These are phyloP conservation scores for Sapayoa aenigma DNA, from an alignment of 2,113 vertebrate species.

Conservation along the genomic window DNA sequence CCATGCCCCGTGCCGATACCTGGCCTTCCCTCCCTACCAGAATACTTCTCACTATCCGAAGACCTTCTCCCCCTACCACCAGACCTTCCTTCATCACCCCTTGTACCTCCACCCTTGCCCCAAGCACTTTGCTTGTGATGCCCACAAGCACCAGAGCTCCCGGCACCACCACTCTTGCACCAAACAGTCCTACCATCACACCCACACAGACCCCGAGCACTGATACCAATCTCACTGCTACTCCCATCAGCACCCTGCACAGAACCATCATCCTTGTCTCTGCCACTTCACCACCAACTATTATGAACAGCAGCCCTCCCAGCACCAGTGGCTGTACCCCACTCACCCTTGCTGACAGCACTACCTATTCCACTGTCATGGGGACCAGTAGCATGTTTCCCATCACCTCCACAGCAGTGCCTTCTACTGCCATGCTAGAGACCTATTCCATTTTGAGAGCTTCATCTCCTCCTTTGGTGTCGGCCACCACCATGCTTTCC, in stretches of 20 bases:
- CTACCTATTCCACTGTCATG: neutral
- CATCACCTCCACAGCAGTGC: neutral
- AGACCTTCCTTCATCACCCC: neutral
- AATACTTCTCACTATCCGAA: neutral
- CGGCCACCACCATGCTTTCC: neutral
- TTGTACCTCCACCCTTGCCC: neutral
- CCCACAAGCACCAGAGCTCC: neutral
- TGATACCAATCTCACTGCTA: accelerated
- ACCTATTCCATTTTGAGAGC: neutral
- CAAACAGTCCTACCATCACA: neutral
- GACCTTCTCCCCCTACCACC: neutral
- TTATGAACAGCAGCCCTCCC: neutral
- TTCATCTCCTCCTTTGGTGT: neutral
- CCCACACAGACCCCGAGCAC: neutral
- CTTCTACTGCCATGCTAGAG: neutral
- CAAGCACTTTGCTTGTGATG: neutral
- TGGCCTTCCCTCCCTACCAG: neutral
- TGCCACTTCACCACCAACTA: neutral
- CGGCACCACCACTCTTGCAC: neutral
- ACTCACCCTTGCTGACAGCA: neutral
- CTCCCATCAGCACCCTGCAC: accelerated
- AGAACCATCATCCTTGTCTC: neutral
- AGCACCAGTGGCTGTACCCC: neutral
- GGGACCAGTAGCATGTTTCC: accelerated
- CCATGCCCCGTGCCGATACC: accelerated